Percentiles rank a stretch among this genome's conserved stretches.
Evolutionary conservation across 1,140 invertebrate species (phyloP).

Genomic region (Brachionus angularis): DNA sequence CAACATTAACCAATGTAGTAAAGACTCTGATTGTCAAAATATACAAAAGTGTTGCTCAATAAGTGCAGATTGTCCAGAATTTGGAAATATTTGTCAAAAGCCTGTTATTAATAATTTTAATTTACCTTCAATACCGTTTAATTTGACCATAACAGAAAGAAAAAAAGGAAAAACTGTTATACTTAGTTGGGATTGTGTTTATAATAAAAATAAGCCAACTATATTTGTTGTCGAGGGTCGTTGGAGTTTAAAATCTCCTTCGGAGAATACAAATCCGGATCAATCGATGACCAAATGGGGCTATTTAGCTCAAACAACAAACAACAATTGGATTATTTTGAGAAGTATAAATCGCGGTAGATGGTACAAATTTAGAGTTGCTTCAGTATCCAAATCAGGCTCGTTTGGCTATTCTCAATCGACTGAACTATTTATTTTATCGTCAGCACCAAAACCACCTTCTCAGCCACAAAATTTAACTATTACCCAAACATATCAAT

Average conservation of each 20-base stretch:
- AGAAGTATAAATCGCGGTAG: constrained; percentile 19
- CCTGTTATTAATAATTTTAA: neutral
- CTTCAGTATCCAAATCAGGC: constrained; percentile 7
- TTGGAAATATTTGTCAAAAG: constrained; percentile 14
- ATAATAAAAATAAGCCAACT: constrained; percentile 3
- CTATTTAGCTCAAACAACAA: constrained; percentile 29
- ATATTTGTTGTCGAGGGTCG: constrained; percentile 35
- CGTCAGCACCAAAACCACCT: constrained; percentile 18
- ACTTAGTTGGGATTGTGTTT: constrained; percentile 13
- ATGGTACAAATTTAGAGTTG: constrained; percentile 42
- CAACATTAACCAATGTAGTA: neutral
- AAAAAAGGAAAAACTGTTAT: constrained; percentile 35
- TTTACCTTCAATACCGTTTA: constrained; percentile 5
- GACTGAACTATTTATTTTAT: constrained; percentile 26
- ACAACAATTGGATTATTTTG: constrained; percentile 13
- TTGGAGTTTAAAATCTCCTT: constrained; percentile 8
- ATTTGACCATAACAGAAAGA: constrained; percentile 20
- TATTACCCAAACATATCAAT: neutral
- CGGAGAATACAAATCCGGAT: neutral
- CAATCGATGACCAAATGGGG: constrained; percentile 39
- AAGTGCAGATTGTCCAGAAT: neutral
- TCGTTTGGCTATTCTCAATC: constrained; percentile 11
- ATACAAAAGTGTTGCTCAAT: constrained; percentile 21
- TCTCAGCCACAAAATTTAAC: constrained; percentile 39
- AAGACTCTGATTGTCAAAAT: constrained; percentile 17